Percentiles rank a stretch among this genome's conserved stretches.
Conservation (phyloP, 1,140 invertebrate species). For the Macrobrachium nipponense region DNA sequence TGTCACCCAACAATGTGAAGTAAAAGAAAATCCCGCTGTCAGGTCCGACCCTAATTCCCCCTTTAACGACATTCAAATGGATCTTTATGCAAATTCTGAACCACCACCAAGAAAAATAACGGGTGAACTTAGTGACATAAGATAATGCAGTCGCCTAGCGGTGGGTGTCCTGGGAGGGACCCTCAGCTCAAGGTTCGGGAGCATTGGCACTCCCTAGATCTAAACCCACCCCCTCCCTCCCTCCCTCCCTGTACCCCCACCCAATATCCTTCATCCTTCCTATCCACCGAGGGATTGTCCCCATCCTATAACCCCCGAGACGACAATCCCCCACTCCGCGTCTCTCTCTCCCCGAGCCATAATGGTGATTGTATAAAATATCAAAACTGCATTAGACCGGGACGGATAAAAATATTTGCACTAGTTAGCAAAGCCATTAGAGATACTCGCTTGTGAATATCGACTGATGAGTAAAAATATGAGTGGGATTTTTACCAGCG, state of each 20-base stretch:
- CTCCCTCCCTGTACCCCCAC: not conserved
- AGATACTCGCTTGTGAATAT: conserved; percentile 59
- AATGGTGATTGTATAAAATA: conserved; percentile 61
- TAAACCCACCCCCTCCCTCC: not conserved
- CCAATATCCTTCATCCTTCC: not conserved
- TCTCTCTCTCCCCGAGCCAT: conserved; percentile 31
- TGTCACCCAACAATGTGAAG: too few relatives aligned
- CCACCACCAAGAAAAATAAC: too few relatives aligned
- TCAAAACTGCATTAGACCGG: conserved; percentile 58
- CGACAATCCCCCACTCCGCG: not conserved
- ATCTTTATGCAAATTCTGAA: too few relatives aligned
- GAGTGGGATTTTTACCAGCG: conserved; percentile 36
- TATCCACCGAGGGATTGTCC: not conserved
- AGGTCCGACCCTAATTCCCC: too few relatives aligned
- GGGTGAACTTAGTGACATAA: not conserved
- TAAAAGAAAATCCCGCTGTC: too few relatives aligned
- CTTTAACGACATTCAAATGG: too few relatives aligned
- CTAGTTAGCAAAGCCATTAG: conserved; percentile 61
- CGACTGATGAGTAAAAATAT: conserved; percentile 59
- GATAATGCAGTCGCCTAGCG: not conserved
- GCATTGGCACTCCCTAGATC: too few relatives aligned
- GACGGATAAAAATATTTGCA: conserved; percentile 60
- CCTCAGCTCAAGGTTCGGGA: too few relatives aligned
- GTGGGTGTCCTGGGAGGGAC: not conserved
- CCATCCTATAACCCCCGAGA: not conserved